Base-by-base conservation (phyloP, 2,888 invertebrate genomes). In the Nowickia ferox region DNA sequence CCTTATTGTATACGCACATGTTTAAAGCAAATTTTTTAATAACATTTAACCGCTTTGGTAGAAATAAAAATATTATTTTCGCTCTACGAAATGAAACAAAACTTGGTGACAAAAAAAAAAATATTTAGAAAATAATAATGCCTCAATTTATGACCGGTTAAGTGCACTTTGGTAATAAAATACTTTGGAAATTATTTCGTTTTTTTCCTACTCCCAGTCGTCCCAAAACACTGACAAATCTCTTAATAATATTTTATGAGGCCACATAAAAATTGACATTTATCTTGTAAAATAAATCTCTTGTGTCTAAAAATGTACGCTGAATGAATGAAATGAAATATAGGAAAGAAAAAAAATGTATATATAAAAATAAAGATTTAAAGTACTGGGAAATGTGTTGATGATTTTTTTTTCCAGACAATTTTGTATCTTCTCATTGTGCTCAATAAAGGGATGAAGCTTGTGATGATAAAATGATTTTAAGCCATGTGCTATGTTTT, bases 91-190 rank as follows among this genome's bases (percentile, higher is more conserved):
- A 5, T 30, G 30, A 38, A 5, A 15, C 17, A 53, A 15, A 40
- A 71, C 30, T 30, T 30, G 6, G 30, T 30, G 13, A 38, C 11
- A 13, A 44, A 13, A 10, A 4, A 19, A 63, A 19, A 44, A n/a
- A 51, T 13, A 53, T 22, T 19, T 15, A 65, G 38, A 46, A 53
- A 59, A 30, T 30, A n/a, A 66, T 38, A 74, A 38, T 61, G 57
- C 69, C 57, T 85, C 46, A 85, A 85, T 85, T 85, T 82, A 82
- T 82, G 66, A 44, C 79, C 79, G 76, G 79, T 72, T 78, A 82
- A 65, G 69, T 82, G 79, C 57, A 59, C 22, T 57, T 65, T 80
- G 48, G 48, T 79, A 75, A 82, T 85, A 83, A 86, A 83, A 83
- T 79, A 76, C 72, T 83, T 72, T 30, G 30, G 15, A 76, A 40